phyloP scores from a whole-genome alignment of 2,888 invertebrate species.

The Muschampia staudingeri region DNA sequence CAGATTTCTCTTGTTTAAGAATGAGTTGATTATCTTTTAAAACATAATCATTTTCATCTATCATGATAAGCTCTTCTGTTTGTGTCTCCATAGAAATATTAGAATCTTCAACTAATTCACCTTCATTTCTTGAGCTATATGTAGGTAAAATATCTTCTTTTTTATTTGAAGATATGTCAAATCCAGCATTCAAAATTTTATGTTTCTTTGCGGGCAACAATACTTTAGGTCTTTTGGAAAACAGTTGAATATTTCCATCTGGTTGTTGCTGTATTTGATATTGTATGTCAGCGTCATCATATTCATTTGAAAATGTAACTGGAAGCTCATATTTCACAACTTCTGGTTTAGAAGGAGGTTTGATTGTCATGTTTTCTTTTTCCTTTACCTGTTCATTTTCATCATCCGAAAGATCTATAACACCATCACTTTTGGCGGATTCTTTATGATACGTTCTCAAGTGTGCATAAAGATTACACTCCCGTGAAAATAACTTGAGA shows the following conservation, averaged over 20 bases:
- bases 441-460: slow-evolving; percentile 93
- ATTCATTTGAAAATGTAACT: slow-evolving; percentile 75
- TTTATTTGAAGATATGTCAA: slow-evolving; percentile 71
- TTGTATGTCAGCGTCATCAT: slow-evolving; percentile 76
- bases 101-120: slow-evolving; percentile 69
- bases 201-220: slow-evolving; percentile 75
- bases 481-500: slow-evolving; percentile 93
- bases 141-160: slow-evolving; percentile 68
- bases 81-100: slow-evolving; percentile 69
- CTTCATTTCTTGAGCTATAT: slow-evolving; percentile 68
- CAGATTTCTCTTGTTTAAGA: slow-evolving; percentile 73
- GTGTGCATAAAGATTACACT: slow-evolving; percentile 93
- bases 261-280: slow-evolving; percentile 81
- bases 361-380: slow-evolving; percentile 66
- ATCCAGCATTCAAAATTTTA: slow-evolving; percentile 84
- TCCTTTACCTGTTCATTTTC: slow-evolving; percentile 71
- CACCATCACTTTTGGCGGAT: slow-evolving; percentile 92
- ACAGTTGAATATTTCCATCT: slow-evolving; percentile 88
- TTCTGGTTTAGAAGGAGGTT: slow-evolving; percentile 71
- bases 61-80: slow-evolving; percentile 85
- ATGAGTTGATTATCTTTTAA: slow-evolving; percentile 84
- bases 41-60: slow-evolving; percentile 92
- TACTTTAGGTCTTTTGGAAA: slow-evolving; percentile 79
- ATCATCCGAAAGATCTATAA: slow-evolving; percentile 92
- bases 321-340: slow-evolving; percentile 81